Conservation (phyloP, 2,113 vertebrate genomes). For the Puntigrus tetrazona region DNA sequence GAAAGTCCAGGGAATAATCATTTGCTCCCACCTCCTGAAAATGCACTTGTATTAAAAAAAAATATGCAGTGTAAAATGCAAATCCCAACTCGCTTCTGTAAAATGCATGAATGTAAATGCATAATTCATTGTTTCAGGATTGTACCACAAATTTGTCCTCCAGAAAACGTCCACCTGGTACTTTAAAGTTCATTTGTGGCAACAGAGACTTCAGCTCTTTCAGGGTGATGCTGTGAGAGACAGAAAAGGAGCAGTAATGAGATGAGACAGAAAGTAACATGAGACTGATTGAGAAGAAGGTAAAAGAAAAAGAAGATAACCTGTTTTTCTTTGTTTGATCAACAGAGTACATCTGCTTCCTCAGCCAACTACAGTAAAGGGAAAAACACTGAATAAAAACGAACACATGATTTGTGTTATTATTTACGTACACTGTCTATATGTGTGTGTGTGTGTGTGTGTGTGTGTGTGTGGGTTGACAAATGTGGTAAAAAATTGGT, state of each 20-base stretch:
- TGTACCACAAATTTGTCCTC: conserved; percentile 90
- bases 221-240: conserved; percentile 85
- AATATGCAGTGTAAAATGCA: neutral
- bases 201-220: conserved; percentile 89
- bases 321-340: conserved; percentile 92
- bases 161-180: conserved; percentile 79
- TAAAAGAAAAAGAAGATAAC: conserved; percentile 66
- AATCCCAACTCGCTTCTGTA: neutral
- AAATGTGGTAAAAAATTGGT: too few relatives aligned
- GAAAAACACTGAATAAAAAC: conserved; percentile 24
- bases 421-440: neutral
- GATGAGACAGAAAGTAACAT: neutral
- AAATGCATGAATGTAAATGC: neutral
- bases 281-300: neutral
- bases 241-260: neutral
- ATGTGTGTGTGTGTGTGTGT: neutral
- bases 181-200: conserved; percentile 89
- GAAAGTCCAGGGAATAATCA: conserved; percentile 91
- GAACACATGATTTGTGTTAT: neutral
- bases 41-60: neutral
- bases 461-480: too few relatives aligned
- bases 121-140: too few relatives aligned
- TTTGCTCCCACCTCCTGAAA: conserved; percentile 82
- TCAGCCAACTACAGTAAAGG: conserved; percentile 84
- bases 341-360: conserved; percentile 96